Evolutionary conservation across 2,888 invertebrate species (phyloP).

Genomic region (Pardosa pseudoannulata): DNA sequence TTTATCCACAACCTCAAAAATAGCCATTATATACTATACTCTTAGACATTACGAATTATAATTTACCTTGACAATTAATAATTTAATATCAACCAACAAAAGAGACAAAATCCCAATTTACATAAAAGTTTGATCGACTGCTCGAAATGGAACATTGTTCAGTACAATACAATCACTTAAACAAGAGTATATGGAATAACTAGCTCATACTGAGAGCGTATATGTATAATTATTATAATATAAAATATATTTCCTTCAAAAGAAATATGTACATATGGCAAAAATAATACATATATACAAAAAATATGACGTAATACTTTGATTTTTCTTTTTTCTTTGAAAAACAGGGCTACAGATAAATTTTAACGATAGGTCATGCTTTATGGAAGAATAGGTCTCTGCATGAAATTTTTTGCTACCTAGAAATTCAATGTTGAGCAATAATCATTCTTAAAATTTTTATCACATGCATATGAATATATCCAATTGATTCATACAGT

Average conservation of each 20-base stretch:
- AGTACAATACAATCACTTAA: neutral
- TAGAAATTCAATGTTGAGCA: too few species aligned
- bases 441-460: too few species aligned
- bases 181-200: too few species aligned
- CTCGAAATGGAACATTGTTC: neutral
- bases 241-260: neutral
- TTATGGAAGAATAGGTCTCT: too few species aligned
- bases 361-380: too few species aligned
- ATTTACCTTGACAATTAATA: neutral
- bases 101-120: neutral
- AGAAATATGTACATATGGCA: slow-evolving; percentile 6
- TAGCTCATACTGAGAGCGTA: neutral
- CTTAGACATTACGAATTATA: neutral
- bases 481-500: too few species aligned
- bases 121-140: slow-evolving; percentile 16
- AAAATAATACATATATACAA: slow-evolving; percentile 1
- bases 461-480: too few species aligned
- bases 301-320: neutral
- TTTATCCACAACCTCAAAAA: slow-evolving; percentile 1
- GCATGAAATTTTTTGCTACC: too few species aligned
- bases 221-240: neutral
- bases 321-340: too few species aligned
- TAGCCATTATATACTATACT: neutral
- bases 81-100: neutral
- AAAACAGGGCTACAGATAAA: too few species aligned